Evolutionary conservation across 2,113 vertebrate species (phyloP), one percentile per base, ranked within the genome.

Genomic region (Acanthisitta chloris): DNA sequence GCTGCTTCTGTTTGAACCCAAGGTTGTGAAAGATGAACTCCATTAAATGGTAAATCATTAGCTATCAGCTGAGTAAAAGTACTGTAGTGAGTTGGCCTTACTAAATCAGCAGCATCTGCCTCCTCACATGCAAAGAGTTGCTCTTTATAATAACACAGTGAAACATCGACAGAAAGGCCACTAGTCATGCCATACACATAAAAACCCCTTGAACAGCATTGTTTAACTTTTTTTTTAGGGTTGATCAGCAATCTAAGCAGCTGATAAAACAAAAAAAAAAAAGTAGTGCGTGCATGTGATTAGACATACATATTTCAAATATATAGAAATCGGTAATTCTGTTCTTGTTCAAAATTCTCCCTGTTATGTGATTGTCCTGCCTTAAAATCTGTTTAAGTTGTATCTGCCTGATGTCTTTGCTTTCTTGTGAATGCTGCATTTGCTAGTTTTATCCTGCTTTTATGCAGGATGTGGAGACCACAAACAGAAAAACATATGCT

Each of bases 11-110:
- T 96, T 96, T 98, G 97, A 98, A 98, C 96, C 96, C 25, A 4
- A 62, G 93, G 96, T 97, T 97, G 92, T 95, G 94, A 95, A 96
- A 97, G 91, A 97, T 94, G 96, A 97, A 97, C 96, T 96, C 70
- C 79, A 92, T 96, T 97, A 97, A 97, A 96, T 97, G 77, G 92
- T 94, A 97, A 97, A 98, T 97, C 97, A 97, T 97, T 97, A 96
- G 94, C 91, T 97, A 97, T 96, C 88, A 94, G 77, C 97, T 94
- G 91, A 97, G 87, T 93, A 92, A 96, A 96, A 97, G 90, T 91
- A 67, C 46, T 61, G 52, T 69, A 29, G 59, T 95, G 70, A 45
- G 24, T 74, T 96, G 76, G 70, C 71, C 92, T 97, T 46, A 82
- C 94, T 95, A 94, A 96, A 96, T 96, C 83, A 70, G 69, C 42